These are phyloP conservation scores for Biston betularia DNA, from an alignment of 2,888 invertebrate species.

Conservation along the genomic window DNA sequence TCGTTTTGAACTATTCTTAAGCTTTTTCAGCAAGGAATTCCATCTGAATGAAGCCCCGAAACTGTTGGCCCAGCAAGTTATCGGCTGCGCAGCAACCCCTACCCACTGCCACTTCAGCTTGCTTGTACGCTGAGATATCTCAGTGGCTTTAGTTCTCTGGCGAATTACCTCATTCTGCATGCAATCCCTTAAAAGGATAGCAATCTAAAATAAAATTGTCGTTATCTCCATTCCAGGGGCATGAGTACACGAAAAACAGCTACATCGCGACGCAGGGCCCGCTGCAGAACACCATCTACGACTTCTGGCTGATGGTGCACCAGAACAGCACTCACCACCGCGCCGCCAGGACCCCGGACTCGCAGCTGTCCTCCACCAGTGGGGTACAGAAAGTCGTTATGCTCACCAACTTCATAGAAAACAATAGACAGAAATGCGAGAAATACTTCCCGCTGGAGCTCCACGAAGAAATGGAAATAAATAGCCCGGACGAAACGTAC, in stretches of 20 bases:
- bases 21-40: too few species aligned
- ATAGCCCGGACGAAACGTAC: conserved; percentile 52
- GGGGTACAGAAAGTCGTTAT: conserved; percentile 91
- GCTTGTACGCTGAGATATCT: too few species aligned
- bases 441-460: conserved; percentile 92
- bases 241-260: conserved; percentile 93
- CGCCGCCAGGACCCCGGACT: conserved; percentile 37
- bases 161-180: too few species aligned
- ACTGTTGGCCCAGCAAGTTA: too few species aligned
- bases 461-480: conserved; percentile 72
- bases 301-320: conserved; percentile 96
- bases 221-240: conserved; percentile 88
- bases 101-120: too few species aligned
- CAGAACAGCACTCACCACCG: conserved; percentile 77
- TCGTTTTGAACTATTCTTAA: too few species aligned
- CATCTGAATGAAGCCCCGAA: too few species aligned
- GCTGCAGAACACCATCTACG: conserved; percentile 94
- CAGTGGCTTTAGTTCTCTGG: too few species aligned
- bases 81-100: too few species aligned
- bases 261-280: conserved; percentile 98
- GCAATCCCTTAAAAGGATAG: background rate
- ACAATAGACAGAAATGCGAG: conserved; percentile 94
- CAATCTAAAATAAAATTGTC: background rate
- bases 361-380: conserved; percentile 14
- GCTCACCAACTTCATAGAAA: conserved; percentile 96